Conservation (phyloP, 2,113 vertebrate genomes). For the Platichthys flesus region DNA sequence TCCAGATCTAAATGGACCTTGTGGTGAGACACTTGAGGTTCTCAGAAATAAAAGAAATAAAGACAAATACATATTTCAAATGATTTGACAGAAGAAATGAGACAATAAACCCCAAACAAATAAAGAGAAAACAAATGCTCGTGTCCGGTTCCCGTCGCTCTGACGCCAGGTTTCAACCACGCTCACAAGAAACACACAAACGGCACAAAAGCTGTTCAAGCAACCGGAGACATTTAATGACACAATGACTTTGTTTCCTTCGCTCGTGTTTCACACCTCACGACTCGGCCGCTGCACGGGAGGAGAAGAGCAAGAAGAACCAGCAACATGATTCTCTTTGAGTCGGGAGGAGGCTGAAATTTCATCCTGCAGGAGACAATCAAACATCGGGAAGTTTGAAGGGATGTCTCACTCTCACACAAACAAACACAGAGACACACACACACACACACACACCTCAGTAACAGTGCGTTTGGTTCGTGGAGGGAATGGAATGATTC, state of each 20-base stretch:
- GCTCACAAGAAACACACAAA: slow-evolving; percentile 24
- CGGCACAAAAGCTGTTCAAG: slow-evolving; percentile 53
- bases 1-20: too few species aligned
- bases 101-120: not conserved
- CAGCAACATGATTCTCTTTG: slow-evolving; percentile 69
- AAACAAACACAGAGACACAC: not conserved
- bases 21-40: too few species aligned
- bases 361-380: slow-evolving; percentile 72
- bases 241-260: slow-evolving; percentile 57
- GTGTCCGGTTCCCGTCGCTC: slow-evolving; percentile 8
- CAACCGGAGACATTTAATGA: slow-evolving; percentile 80
- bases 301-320: not conserved
- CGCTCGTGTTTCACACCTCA: slow-evolving; percentile 31
- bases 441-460: slow-evolving; percentile 9
- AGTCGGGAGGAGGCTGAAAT: slow-evolving; percentile 74
- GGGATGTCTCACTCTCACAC: slow-evolving; percentile 29
- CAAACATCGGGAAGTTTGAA: slow-evolving; percentile 52
- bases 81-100: too few species aligned
- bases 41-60: too few species aligned
- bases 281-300: slow-evolving; percentile 19
- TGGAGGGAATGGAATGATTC: slow-evolving; percentile 21
- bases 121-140: not conserved
- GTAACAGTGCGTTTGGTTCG: slow-evolving; percentile 1
- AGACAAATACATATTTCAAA: not conserved
- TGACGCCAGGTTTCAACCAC: slow-evolving; percentile 27